Percentiles rank a stretch among this genome's conserved stretches.
Evolutionary conservation across 2,113 vertebrate species (phyloP).

Genomic region (Piaya cayana): DNA sequence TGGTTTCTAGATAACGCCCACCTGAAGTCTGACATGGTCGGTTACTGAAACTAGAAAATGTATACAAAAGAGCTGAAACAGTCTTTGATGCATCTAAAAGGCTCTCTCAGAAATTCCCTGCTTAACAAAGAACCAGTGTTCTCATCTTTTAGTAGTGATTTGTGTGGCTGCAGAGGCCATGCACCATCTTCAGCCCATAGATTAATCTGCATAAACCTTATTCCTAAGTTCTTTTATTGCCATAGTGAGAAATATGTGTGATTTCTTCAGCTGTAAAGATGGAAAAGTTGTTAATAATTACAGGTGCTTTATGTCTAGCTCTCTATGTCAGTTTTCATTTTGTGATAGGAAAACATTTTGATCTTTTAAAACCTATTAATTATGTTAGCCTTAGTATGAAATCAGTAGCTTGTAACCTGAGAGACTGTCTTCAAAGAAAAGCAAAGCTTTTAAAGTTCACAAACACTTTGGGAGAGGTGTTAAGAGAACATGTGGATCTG

Average conservation of each 20-base stretch:
- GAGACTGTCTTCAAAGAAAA: not conserved
- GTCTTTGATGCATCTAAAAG: not conserved
- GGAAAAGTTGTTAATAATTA: not conserved
- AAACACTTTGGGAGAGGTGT: not conserved
- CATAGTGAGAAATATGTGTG: not conserved
- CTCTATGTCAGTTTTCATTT: not conserved
- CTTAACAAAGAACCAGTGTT: not conserved
- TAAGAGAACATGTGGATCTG: not conserved
- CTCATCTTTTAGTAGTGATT: not conserved
- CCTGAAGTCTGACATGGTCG: not conserved
- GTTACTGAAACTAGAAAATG: not conserved
- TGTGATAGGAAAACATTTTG: not conserved
- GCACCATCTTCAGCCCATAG: not conserved
- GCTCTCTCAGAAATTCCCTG: not conserved
- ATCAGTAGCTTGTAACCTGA: not conserved
- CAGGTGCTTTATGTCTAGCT: not conserved
- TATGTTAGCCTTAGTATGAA: not conserved
- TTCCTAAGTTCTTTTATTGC: not conserved
- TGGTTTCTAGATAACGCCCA: not conserved
- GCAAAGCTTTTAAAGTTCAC: not conserved
- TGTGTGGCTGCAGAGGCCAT: not conserved
- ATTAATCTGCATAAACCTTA: not conserved
- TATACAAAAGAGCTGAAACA: not conserved
- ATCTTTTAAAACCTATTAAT: constrained; percentile 14
- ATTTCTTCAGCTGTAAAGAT: not conserved